phyloP scores from a whole-genome alignment of 2,797 vertebrate species.

The Buceros bicornis region DNA sequence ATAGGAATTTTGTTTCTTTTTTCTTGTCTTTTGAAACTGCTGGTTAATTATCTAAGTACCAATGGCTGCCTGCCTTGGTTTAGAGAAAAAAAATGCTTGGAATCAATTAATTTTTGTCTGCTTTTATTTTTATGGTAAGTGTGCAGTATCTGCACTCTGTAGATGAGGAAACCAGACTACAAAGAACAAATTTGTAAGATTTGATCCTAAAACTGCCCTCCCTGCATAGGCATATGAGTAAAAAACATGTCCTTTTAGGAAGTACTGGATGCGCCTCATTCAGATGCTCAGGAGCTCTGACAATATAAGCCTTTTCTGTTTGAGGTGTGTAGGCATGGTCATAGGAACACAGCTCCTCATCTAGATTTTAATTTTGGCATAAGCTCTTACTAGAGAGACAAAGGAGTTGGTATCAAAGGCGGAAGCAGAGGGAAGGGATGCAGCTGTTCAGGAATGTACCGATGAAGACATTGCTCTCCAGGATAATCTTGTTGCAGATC shows the following conservation, averaged over 20 bases:
- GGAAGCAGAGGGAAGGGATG: background rate
- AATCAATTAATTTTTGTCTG: background rate
- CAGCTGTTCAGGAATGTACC: background rate
- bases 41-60: background rate
- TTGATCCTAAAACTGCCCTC: background rate
- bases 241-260: background rate
- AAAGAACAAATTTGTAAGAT: background rate
- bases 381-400: background rate
- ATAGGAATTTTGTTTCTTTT: background rate
- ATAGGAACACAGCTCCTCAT: background rate
- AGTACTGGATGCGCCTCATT: background rate
- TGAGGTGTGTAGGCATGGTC: background rate
- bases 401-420: background rate
- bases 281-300: background rate
- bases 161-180: background rate
- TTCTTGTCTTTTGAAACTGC: background rate
- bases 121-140: background rate
- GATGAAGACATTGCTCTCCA: background rate
- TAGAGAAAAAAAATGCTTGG: background rate
- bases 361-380: background rate
- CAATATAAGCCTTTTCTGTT: background rate
- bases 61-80: background rate
- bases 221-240: background rate
- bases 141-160: background rate
- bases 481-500: conserved; percentile 28